These are phyloP conservation scores for Actinernus sp. DNA, from an alignment of 92 coral and sea anemone genomes.

Conservation along the genomic window DNA sequence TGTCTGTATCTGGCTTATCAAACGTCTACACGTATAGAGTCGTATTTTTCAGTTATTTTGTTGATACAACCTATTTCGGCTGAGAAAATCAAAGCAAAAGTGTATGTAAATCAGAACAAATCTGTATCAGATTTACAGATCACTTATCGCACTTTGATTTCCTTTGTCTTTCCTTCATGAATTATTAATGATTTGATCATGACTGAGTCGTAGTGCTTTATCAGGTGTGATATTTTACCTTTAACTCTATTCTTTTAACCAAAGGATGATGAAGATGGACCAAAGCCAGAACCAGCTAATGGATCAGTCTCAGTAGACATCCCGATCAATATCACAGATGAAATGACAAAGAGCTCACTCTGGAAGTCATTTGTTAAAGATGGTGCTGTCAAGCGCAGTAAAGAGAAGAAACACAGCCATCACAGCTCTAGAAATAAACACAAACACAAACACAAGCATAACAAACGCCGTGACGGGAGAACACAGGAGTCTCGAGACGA, in stretches of 20 bases:
- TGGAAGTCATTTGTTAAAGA: slow-evolving; percentile 93
- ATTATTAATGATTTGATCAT: too few relatives aligned
- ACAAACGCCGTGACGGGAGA: slow-evolving; percentile 16
- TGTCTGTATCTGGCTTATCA: too few relatives aligned
- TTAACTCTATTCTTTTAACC: neutral
- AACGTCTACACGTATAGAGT: too few relatives aligned
- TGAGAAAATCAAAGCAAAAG: too few relatives aligned
- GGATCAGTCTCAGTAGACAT: slow-evolving; percentile 50
- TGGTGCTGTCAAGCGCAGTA: slow-evolving; percentile 51
- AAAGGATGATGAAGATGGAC: slow-evolving; percentile 29
- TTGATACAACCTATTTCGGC: too few relatives aligned
- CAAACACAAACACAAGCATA: slow-evolving; percentile 74
- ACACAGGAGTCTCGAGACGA: slow-evolving; percentile 20
- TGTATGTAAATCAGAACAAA: too few relatives aligned
- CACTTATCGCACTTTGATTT: too few relatives aligned
- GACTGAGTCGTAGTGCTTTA: too few relatives aligned
- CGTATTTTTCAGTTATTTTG: too few relatives aligned
- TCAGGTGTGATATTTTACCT: too few relatives aligned
- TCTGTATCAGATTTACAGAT: too few relatives aligned
- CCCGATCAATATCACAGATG: slow-evolving; percentile 89
- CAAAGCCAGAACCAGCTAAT: slow-evolving; percentile 39
- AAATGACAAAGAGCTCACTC: slow-evolving; percentile 87
- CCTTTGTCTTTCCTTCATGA: too few relatives aligned
- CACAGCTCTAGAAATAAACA: slow-evolving; percentile 22
- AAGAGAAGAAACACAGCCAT: slow-evolving; percentile 57